A percentile compares a stretch with the other conserved stretches of the same genome.
Conservation (phyloP, 2,113 vertebrate species). For the Burhinus bistriatus region DNA sequence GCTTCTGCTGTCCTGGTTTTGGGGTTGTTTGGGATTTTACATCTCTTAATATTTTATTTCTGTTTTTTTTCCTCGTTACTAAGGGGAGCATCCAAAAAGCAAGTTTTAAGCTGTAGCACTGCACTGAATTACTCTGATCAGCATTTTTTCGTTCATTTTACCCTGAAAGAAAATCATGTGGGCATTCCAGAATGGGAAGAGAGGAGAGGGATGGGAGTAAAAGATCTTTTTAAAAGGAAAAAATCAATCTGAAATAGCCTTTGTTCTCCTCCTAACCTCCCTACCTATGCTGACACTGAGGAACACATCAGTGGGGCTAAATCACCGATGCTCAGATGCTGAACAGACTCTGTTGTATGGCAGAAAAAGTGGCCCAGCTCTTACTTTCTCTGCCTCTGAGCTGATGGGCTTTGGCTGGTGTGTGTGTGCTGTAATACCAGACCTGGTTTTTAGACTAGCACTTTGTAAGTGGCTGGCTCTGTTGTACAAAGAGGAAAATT, state of each 20-base stretch:
- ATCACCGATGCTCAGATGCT: not conserved
- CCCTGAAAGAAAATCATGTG: not conserved
- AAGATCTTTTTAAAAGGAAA: not conserved
- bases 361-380: constrained; percentile 26
- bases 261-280: not conserved
- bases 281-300: not conserved
- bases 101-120: constrained; percentile 34
- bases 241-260: not conserved
- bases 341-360: constrained; percentile 14
- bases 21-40: not conserved
- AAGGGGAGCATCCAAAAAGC: not conserved
- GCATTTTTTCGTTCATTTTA: not conserved
- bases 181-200: not conserved
- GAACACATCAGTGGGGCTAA: not conserved
- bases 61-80: not conserved
- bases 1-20: not conserved
- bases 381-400: constrained; percentile 16
- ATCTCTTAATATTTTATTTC: not conserved
- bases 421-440: constrained; percentile 59
- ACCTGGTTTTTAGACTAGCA: constrained; percentile 61
- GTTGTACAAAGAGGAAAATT: constrained; percentile 65
- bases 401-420: constrained; percentile 36
- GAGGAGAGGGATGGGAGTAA: not conserved
- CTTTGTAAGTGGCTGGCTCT: constrained; percentile 69
- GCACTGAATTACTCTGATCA: constrained; percentile 34